Evolutionary conservation across 2,797 vertebrate genomes (phyloP).

Genomic region (Aplochiton taeniatus): DNA sequence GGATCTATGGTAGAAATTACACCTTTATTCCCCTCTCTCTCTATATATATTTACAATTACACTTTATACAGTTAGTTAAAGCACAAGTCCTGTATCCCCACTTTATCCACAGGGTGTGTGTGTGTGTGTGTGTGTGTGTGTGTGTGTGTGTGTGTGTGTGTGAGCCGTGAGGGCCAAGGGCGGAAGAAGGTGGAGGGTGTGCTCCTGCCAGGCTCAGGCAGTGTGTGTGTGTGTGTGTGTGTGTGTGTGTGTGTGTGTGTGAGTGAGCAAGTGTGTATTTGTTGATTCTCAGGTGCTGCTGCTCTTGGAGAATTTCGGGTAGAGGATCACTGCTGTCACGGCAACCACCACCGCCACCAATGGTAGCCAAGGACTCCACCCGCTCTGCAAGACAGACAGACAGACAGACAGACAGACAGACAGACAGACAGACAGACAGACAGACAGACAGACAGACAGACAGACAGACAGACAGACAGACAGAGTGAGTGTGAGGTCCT

Average conservation of each 20-base stretch:
- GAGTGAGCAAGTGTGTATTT: constrained; percentile 18
- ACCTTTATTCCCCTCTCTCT: constrained; percentile 89
- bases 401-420: neutral
- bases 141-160: constrained; percentile 64
- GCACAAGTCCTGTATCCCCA: constrained; percentile 78
- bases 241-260: constrained; percentile 63
- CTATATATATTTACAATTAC: constrained; percentile 91
- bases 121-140: constrained; percentile 41
- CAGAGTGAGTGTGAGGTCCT: neutral
- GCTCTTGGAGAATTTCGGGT: constrained; percentile 94
- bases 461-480: too few relatives aligned
- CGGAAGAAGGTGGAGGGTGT: constrained; percentile 52
- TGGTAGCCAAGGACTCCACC: constrained; percentile 96
- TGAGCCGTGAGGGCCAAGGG: constrained; percentile 25
- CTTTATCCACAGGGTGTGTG: constrained; percentile 67
- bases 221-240: constrained; percentile 76
- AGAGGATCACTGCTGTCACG: constrained; percentile 93
- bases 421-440: neutral
- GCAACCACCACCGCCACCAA: constrained; percentile 95
- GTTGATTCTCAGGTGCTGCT: constrained; percentile 86
- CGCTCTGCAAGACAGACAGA: constrained; percentile 82
- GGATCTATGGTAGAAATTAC: constrained; percentile 87
- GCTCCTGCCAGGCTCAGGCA: constrained; percentile 42
- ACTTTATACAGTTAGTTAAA: constrained; percentile 91
- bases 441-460: neutral